These are phyloP conservation scores for Pedionomus torquatus DNA, from an alignment of 2,113 vertebrate genomes.

Conservation along the genomic window DNA sequence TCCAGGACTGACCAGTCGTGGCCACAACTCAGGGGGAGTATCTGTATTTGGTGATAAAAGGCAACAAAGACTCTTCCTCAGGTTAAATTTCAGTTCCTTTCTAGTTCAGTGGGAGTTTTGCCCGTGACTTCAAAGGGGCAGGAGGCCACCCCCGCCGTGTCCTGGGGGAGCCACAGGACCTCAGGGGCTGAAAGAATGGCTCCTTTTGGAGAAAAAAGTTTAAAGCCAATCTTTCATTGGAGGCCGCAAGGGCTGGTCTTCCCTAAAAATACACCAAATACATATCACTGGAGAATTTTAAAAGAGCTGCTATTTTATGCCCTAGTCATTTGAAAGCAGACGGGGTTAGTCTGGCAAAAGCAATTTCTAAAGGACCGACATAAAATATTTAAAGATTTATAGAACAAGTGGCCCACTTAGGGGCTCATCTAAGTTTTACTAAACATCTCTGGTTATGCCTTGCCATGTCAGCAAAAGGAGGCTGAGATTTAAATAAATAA, in stretches of 20 bases:
- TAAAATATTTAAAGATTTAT: conserved; percentile 75
- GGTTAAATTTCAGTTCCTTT: not conserved
- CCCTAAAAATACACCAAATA: conserved; percentile 56
- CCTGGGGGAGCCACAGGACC: conserved; percentile 17
- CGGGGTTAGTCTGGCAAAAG: conserved; percentile 59
- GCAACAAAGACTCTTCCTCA: conserved; percentile 27
- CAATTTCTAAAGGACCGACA: conserved; percentile 47
- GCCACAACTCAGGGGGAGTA: not conserved
- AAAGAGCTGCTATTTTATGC: conserved; percentile 59
- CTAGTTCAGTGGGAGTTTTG: conserved; percentile 16
- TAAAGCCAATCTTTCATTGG: conserved; percentile 15
- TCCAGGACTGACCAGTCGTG: not conserved
- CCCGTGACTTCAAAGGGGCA: conserved; percentile 40
- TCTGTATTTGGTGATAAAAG: conserved; percentile 8
- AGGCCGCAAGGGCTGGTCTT: not conserved
- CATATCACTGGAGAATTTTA: conserved; percentile 33
- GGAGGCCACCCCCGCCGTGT: not conserved
- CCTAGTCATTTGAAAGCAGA: conserved; percentile 48
- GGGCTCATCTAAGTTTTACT: conserved; percentile 70
- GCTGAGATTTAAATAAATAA: conserved; percentile 71
- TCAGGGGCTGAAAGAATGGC: not conserved
- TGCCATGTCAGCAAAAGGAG: conserved; percentile 69
- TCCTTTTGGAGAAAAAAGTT: conserved; percentile 6
- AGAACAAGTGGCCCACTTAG: conserved; percentile 66
- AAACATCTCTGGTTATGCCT: conserved; percentile 65